Conservation (phyloP, 2,797 vertebrate species). For the Crocidura indochinensis region DNA sequence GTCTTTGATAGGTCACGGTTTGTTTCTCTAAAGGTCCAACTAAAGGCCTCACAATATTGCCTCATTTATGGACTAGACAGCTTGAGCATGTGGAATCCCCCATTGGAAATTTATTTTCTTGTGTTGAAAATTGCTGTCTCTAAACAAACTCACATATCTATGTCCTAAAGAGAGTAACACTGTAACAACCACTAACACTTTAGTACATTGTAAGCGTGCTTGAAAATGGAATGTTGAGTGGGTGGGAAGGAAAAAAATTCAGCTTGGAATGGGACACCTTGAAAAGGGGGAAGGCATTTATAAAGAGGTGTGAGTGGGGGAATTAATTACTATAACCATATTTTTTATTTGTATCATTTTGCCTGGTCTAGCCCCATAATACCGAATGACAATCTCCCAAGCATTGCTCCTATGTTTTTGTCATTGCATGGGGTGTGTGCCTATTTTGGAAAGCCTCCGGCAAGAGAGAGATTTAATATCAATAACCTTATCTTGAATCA, state of each 20-base stretch:
- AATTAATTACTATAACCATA: not conserved
- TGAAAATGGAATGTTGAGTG: conserved; percentile 16
- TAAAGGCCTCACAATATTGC: not conserved
- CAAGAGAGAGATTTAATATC: conserved; percentile 55
- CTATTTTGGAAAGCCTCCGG: conserved; percentile 54
- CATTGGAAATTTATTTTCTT: conserved; percentile 32
- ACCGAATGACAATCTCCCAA: not conserved
- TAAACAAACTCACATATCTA: conserved; percentile 20
- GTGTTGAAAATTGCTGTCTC: conserved; percentile 11
- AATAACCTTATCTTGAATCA: conserved; percentile 48
- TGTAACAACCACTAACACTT: conserved; percentile 53
- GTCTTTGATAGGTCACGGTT: not conserved
- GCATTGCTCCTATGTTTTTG: not conserved
- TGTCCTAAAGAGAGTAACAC: conserved; percentile 35
- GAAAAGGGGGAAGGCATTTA: conserved; percentile 7
- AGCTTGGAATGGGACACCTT: not conserved
- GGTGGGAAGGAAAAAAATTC: conserved; percentile 8
- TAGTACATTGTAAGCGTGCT: not conserved
- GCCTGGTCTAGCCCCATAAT: conserved; percentile 30
- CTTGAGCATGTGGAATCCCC: not conserved
- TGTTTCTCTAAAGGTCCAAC: not conserved
- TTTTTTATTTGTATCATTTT: not conserved
- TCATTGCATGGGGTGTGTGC: conserved; percentile 65
- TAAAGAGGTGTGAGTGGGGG: not conserved
- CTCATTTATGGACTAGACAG: not conserved